phyloP scores from a whole-genome alignment of 2,113 vertebrate species.

The Himantopus leucocephalus region DNA sequence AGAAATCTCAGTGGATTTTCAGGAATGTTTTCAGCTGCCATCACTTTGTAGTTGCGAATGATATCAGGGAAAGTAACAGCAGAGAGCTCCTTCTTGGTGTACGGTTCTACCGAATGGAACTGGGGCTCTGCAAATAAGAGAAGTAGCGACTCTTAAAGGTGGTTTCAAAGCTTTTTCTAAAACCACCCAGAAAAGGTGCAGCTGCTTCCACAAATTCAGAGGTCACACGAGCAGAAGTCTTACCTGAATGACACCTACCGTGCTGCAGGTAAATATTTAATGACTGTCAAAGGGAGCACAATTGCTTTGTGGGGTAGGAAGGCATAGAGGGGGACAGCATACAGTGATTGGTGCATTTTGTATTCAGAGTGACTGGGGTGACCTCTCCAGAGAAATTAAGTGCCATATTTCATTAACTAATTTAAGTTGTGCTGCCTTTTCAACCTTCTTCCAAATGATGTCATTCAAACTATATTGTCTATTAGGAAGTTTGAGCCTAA shows the following conservation, averaged over 20 bases:
- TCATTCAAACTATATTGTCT: background rate
- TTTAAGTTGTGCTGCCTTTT: background rate
- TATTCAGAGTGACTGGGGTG: background rate
- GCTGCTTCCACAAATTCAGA: background rate
- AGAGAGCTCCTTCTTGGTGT: constrained; percentile 91
- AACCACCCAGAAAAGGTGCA: background rate
- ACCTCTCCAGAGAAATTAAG: background rate
- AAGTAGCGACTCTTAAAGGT: background rate
- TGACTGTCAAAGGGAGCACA: background rate
- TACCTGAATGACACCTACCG: background rate
- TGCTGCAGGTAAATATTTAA: background rate
- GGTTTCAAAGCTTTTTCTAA: background rate
- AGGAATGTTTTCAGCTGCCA: constrained; percentile 94
- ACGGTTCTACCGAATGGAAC: constrained; percentile 93
- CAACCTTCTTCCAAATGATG: background rate
- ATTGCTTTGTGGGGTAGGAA: background rate
- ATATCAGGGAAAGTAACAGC: constrained; percentile 94
- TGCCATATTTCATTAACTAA: background rate
- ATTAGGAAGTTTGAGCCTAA: background rate
- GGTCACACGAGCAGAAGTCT: background rate
- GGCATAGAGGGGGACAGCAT: fast-evolving
- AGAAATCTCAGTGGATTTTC: constrained; percentile 93
- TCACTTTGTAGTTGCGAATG: constrained; percentile 95
- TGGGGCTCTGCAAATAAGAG: constrained; percentile 73
- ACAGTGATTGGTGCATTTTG: background rate